Conservation (phyloP, 1,140 invertebrate species). For the Holcopasites calliopsidis region DNA sequence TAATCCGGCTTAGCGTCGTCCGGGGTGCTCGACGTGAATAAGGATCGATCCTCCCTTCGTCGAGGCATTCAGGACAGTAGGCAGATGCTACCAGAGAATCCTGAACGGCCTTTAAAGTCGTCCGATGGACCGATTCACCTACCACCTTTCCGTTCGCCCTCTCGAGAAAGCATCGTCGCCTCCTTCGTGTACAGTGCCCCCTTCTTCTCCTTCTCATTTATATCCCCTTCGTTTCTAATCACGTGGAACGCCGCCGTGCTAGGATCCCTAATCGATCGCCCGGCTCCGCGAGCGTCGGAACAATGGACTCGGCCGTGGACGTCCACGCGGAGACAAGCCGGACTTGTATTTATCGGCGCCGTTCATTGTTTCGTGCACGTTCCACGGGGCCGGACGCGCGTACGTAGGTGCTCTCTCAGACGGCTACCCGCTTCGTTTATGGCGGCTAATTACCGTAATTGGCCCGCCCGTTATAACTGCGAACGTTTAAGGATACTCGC, state of each 20-base stretch:
- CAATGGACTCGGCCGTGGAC: constrained; percentile 21
- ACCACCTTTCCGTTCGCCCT: not conserved
- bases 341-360: constrained; percentile 38
- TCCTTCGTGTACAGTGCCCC: too few relatives aligned
- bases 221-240: too few relatives aligned
- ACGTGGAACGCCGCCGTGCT: not conserved
- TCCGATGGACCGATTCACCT: constrained; percentile 15
- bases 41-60: constrained; percentile 52
- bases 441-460: constrained; percentile 66
- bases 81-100: constrained; percentile 75
- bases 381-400: too few relatives aligned
- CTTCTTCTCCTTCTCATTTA: too few relatives aligned
- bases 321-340: constrained; percentile 24
- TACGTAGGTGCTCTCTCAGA: constrained; percentile 39
- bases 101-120: constrained; percentile 34
- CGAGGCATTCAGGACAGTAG: constrained; percentile 71
- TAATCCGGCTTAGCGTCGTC: constrained; percentile 78
- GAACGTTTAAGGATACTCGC: constrained; percentile 48
- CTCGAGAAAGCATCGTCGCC: too few relatives aligned
- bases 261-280: constrained; percentile 25
- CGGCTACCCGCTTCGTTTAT: constrained; percentile 58
- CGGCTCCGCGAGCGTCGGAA: not conserved
- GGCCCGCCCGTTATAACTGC: constrained; percentile 46
- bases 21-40: constrained; percentile 54
- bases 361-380: constrained; percentile 31